Evolutionary conservation across 2,113 vertebrate genomes (phyloP).

Genomic region (Callithrix jacchus): DNA sequence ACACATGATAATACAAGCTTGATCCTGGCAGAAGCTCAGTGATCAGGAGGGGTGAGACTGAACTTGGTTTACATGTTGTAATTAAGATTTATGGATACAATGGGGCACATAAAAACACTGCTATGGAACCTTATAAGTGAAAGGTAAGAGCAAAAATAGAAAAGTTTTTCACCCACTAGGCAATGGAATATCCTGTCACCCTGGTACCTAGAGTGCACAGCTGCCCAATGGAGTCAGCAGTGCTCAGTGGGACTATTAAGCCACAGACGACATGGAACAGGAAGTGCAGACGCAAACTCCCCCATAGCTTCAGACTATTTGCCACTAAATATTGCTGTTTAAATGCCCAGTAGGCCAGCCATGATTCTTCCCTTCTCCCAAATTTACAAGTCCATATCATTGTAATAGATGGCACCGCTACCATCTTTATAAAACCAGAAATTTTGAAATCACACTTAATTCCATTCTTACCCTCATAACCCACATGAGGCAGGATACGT

Average conservation of each 20-base stretch:
- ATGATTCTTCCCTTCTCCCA: neutral
- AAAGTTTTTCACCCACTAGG: neutral
- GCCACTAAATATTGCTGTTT: rapidly evolving
- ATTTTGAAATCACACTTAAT: neutral
- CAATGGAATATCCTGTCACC: neutral
- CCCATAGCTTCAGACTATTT: neutral
- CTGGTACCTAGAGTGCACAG: no score
- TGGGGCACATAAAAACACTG: neutral
- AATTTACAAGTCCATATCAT: neutral
- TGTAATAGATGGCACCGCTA: neutral
- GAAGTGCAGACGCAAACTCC: neutral
- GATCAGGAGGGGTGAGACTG: neutral
- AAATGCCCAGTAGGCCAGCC: neutral
- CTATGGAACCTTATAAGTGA: neutral
- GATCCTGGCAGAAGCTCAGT: neutral
- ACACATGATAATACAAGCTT: neutral
- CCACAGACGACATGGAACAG: neutral
- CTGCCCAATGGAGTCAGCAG: neutral
- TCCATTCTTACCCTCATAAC: neutral
- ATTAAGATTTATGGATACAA: neutral
- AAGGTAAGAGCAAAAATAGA: neutral
- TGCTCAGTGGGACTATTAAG: neutral
- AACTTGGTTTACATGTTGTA: neutral
- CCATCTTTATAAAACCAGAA: neutral
- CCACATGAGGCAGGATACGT: no score